Conservation (phyloP, 2,888 invertebrate genomes). For the Pedicia rivosa region DNA sequence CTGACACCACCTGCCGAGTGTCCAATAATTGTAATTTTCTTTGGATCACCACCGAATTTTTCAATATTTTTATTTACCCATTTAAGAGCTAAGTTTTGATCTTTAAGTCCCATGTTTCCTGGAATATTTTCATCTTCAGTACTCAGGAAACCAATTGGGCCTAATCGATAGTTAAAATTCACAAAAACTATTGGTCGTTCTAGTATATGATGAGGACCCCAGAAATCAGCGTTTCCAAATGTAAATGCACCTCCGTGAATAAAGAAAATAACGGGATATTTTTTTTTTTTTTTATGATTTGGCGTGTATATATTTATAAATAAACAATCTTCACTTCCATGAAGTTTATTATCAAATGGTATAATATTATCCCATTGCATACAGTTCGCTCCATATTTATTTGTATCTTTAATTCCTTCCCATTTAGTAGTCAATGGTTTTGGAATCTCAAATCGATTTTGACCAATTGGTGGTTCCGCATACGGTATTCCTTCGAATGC, state of each 20-base stretch:
- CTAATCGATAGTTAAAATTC: slow-evolving; percentile 54
- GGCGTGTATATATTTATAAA: slow-evolving; percentile 48
- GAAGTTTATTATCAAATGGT: slow-evolving; percentile 15
- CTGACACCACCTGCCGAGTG: slow-evolving; percentile 61
- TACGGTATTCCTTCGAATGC: slow-evolving; percentile 52
- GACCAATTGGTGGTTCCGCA: slow-evolving; percentile 46
- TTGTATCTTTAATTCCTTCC: slow-evolving; percentile 34
- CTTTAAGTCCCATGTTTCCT: slow-evolving; percentile 58
- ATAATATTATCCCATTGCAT: slow-evolving; percentile 41
- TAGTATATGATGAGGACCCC: slow-evolving; percentile 43
- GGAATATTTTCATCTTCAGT: slow-evolving; percentile 52
- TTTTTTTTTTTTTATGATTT: slow-evolving; percentile 39
- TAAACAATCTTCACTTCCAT: slow-evolving; percentile 51
- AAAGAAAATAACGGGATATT: slow-evolving; percentile 43
- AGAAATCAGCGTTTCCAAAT: slow-evolving; percentile 39
- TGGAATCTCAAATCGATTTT: slow-evolving; percentile 37
- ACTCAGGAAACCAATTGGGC: slow-evolving; percentile 57
- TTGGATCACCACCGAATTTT: slow-evolving; percentile 54
- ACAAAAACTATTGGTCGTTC: slow-evolving; percentile 47
- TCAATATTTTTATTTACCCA: slow-evolving; percentile 54
- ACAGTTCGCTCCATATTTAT: slow-evolving; percentile 38
- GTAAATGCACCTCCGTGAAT: slow-evolving; percentile 60
- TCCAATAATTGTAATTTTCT: slow-evolving; percentile 49
- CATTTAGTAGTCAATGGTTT: slow-evolving; percentile 28
- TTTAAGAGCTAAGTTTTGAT: slow-evolving; percentile 50